Evolutionary conservation across 2,888 invertebrate species (phyloP).

Genomic region (Cepaea hortensis): DNA sequence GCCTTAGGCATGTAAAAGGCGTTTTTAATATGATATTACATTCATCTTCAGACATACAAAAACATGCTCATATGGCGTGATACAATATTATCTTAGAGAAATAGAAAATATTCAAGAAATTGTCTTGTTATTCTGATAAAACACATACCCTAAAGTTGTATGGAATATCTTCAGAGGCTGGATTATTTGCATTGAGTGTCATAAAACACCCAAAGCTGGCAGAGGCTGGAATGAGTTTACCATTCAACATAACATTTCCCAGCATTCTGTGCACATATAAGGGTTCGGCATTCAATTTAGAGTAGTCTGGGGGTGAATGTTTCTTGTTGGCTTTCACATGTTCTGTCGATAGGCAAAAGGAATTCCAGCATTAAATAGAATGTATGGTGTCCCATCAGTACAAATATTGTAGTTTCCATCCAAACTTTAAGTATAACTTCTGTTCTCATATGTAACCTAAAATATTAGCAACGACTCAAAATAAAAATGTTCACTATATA

Average conservation of each 20-base stretch:
- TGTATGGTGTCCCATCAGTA: too few species aligned
- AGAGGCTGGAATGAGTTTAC: conserved; percentile 71
- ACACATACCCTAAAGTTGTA: conserved; percentile 70
- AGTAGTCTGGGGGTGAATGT: conserved; percentile 63
- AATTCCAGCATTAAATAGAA: too few species aligned
- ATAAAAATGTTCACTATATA: too few species aligned
- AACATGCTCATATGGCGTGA: too few species aligned
- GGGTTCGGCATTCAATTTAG: conserved; percentile 66
- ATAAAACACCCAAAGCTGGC: conserved; percentile 75
- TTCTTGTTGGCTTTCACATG: conserved; percentile 58
- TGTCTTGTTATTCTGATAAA: not conserved
- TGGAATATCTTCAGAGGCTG: conserved; percentile 64
- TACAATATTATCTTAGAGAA: not conserved
- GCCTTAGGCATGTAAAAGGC: too few species aligned
- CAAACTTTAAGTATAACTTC: too few species aligned
- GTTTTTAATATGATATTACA: too few species aligned
- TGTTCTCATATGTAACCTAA: too few species aligned
- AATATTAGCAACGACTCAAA: too few species aligned
- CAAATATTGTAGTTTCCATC: too few species aligned
- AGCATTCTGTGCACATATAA: conserved; percentile 68
- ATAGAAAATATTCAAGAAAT: not conserved
- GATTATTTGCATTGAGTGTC: conserved; percentile 66
- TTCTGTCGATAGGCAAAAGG: conserved; percentile 50
- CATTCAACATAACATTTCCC: conserved; percentile 73
- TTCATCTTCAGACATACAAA: too few species aligned